phyloP scores from a whole-genome alignment of 2,888 invertebrate genomes.

The Coecobrya sp. region DNA sequence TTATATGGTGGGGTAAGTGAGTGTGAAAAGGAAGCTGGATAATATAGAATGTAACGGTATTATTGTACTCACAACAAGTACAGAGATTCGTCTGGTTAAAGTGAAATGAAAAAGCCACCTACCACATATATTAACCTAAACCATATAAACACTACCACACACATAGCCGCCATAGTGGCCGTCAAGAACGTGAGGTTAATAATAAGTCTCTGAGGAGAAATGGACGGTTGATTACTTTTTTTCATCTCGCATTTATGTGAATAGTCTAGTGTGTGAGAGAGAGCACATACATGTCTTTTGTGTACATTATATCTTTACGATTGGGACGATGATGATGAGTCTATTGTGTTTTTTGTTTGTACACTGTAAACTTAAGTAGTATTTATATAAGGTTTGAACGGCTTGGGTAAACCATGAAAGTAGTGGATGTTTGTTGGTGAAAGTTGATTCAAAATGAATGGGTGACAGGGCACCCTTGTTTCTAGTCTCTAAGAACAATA shows the following conservation, averaged over 20 bases:
- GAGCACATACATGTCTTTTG: not conserved
- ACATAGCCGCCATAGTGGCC: not conserved
- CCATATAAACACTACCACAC: not conserved
- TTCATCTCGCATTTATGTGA: constrained; percentile 17
- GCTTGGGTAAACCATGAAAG: not conserved
- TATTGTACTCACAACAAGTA: not conserved
- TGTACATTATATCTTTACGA: constrained; percentile 38
- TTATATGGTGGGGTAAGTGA: not conserved
- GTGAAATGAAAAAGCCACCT: constrained; percentile 1
- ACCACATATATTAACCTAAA: not conserved
- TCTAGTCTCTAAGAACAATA: not conserved
- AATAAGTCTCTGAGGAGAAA: constrained; percentile 77
- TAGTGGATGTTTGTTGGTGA: not conserved
- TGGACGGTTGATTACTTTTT: constrained; percentile 75
- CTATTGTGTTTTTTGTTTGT: constrained; percentile 39
- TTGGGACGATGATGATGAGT: constrained; percentile 5
- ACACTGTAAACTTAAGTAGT: not conserved
- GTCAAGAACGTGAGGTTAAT: constrained; percentile 72
- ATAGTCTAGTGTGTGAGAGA: constrained; percentile 8
- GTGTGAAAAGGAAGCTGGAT: constrained; percentile 19
- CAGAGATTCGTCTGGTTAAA: constrained; percentile 5
- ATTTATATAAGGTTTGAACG: not conserved
- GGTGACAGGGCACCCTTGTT: constrained; percentile 10
- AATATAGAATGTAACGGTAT: not conserved
- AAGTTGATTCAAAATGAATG: constrained; percentile 12